Conservation (phyloP, 2,888 invertebrate species). For the Tenthredo amoena region DNA sequence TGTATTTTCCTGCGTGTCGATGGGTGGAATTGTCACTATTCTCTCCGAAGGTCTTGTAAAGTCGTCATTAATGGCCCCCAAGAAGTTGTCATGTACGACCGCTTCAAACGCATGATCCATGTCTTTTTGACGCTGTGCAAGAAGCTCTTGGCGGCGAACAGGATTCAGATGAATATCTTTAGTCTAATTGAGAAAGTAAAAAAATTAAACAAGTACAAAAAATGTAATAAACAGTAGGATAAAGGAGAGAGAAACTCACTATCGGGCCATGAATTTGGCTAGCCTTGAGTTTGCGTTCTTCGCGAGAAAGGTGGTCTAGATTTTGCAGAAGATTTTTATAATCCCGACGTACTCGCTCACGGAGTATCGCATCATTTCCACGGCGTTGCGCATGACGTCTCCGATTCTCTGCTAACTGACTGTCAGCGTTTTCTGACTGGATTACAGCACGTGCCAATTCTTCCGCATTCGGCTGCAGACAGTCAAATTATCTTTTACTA, state of each 20-base stretch:
- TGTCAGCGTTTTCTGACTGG: constrained; percentile 60
- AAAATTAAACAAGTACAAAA: not conserved
- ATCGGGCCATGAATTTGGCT: constrained; percentile 62
- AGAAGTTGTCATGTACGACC: constrained; percentile 55
- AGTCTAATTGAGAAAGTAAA: not conserved
- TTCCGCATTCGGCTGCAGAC: constrained; percentile 69
- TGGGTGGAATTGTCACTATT: constrained; percentile 65
- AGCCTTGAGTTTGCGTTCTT: constrained; percentile 70
- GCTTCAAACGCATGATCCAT: constrained; percentile 80
- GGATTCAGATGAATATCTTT: constrained; percentile 75
- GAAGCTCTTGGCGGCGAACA: constrained; percentile 76
- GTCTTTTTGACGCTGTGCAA: constrained; percentile 78
- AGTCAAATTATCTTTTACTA: not conserved
- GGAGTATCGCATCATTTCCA: constrained; percentile 70
- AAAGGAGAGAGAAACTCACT: constrained; percentile 58
- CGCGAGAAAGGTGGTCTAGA: constrained; percentile 67
- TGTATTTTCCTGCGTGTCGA: constrained; percentile 55
- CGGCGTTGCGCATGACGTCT: constrained; percentile 66
- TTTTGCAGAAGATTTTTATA: constrained; percentile 70
- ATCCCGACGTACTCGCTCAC: constrained; percentile 72
- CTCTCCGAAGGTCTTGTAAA: constrained; percentile 58
- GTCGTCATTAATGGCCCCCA: not conserved
- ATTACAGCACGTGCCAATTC: constrained; percentile 68
- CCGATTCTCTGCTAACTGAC: constrained; percentile 61
- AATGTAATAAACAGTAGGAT: not conserved